Percentiles rank a stretch among this genome's conserved stretches.
phyloP scores from a whole-genome alignment of 1,140 invertebrate genomes.

The Brachionus paranguensis region DNA sequence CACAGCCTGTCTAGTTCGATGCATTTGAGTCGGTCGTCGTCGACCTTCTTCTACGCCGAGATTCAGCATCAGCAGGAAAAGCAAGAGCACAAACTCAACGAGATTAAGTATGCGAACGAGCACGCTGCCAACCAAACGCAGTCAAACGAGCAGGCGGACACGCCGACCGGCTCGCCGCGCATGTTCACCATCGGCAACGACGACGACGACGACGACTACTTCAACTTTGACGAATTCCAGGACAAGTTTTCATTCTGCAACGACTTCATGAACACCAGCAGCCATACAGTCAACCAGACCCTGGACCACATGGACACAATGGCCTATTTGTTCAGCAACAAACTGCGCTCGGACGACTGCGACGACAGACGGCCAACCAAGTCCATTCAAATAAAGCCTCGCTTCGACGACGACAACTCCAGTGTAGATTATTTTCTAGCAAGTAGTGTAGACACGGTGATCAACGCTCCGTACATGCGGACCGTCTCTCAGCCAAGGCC shows the following conservation, averaged over 20 bases:
- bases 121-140: not conserved
- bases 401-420: constrained; percentile 17
- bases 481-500: not conserved
- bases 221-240: not conserved
- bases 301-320: constrained; percentile 4
- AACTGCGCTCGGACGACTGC: not conserved
- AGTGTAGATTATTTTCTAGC: constrained; percentile 33
- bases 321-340: not conserved
- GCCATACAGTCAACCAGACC: not conserved
- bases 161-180: not conserved
- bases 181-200: not conserved
- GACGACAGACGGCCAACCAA: not conserved
- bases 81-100: not conserved
- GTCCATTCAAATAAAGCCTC: not conserved
- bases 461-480: not conserved
- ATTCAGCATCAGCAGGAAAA: constrained; percentile 10
- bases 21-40: constrained; percentile 7
- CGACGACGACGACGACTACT: not conserved
- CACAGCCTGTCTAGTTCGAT: not conserved
- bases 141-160: not conserved
- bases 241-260: constrained; percentile 27
- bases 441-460: constrained; percentile 40
- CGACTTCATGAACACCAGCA: not conserved
- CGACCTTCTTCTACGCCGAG: not conserved
- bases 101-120: not conserved